phyloP scores from a whole-genome alignment of 2,797 vertebrate genomes.

The Miichthys miiuy region DNA sequence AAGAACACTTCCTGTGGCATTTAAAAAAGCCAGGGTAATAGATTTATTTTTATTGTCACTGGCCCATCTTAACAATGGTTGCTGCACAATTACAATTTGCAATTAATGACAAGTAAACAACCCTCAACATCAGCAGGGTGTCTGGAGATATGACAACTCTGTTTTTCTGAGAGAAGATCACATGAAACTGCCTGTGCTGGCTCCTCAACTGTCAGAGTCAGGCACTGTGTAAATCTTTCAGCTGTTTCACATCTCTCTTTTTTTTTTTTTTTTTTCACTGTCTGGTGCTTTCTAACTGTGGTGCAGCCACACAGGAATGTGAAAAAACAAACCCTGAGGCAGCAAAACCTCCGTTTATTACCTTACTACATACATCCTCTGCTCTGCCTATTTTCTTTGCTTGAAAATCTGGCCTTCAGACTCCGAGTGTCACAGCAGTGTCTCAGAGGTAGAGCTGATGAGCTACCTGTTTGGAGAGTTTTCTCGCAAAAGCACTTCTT shows the following conservation, averaged over 20 bases:
- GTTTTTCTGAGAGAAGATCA: conserved; percentile 12
- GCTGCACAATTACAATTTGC: neutral
- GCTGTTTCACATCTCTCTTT: conserved; percentile 3
- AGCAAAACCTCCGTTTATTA: neutral
- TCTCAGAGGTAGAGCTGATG: neutral
- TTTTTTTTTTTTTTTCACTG: neutral
- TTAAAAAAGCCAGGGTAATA: neutral
- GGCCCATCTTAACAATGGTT: neutral
- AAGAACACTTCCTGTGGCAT: neutral
- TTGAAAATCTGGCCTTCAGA: conserved; percentile 7
- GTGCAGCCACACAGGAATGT: neutral
- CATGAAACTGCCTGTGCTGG: neutral
- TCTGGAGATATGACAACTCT: conserved; percentile 7
- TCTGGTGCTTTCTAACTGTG: neutral
- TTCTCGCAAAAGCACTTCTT: neutral
- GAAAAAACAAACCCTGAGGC: no score
- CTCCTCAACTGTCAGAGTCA: conserved; percentile 6
- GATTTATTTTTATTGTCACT: neutral
- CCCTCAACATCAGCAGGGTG: neutral
- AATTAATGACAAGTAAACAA: neutral
- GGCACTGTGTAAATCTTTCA: conserved; percentile 9
- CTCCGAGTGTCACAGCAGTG: neutral
- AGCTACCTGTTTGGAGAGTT: neutral
- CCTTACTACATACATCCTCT: neutral
- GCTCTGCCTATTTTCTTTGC: neutral